Base-by-base conservation (phyloP, 2,888 invertebrate species). In the Acanthoscelides obtectus region DNA sequence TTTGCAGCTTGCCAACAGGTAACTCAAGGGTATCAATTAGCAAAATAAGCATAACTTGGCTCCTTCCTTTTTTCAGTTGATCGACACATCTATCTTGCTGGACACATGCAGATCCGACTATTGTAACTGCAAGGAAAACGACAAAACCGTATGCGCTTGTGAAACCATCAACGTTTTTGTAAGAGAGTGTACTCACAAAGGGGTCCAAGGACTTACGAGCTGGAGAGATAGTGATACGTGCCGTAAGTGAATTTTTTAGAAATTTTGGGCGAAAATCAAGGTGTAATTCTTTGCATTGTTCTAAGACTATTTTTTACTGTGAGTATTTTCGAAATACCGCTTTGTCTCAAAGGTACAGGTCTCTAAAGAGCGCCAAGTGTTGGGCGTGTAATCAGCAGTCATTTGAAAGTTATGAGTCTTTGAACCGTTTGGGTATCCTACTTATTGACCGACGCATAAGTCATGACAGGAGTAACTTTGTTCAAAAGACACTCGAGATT, bases 171-270 rank as follows among this genome's bases (percentile, higher is more conserved):
- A 92, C 0, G 92, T 94, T 70, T 92, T 93, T 81, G 92, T 94
- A 0, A 89, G 91, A 77, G 93, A 94, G 77, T 96, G 96, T 80
- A 86, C 88, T 2, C 87, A 91, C 3, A 89, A 90, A 70, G 93
- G 92, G 0, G 85, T 91, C 0, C 87, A 87, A 22, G 85, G 90
- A 73, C 87, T 91, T 78, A 86, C 88, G 69, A 89, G 88, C 66
- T 97, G 96, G 97, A 89, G 97, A 69, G 92, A 92, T 79, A 86
- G 89, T n/a, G 89, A 91, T 8, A 90, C 92, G 67, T 97, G 97
- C 82, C 94, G 96, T 96, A 87, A 92, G 94, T 90, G 75, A 66
- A 72, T 72, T 12, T 22, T 70, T 22, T 20, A 22, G 63, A 22
- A 63, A 20, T 64, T 65, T 22, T 66, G 3, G 21, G 1, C 1